Evolutionary conservation across 2,888 invertebrate genomes (phyloP).

Genomic region (Epsilonema sp.): DNA sequence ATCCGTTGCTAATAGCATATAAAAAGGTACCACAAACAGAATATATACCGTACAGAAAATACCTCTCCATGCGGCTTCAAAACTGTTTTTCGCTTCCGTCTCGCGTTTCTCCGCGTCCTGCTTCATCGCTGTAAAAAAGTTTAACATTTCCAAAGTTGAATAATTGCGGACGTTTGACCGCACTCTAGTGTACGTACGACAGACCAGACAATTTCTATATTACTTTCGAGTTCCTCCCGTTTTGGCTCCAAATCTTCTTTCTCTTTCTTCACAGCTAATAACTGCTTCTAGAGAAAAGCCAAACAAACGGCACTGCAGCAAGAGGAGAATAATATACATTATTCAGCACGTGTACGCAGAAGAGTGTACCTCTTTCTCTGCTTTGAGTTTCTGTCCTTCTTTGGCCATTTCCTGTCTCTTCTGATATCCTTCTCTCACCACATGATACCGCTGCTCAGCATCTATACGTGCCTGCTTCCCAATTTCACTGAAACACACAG

Average conservation of each 20-base stretch:
- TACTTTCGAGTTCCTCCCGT: conserved; percentile 5
- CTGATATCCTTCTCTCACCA: conserved; percentile 57
- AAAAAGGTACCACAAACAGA: no score
- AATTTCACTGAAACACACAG: conserved; percentile 40
- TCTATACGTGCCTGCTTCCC: conserved; percentile 33
- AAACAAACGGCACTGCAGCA: no score
- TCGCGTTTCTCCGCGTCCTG: conserved; percentile 54
- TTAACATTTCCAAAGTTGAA: no score
- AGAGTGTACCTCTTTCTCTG: conserved; percentile 14
- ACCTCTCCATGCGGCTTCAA: conserved; percentile 33
- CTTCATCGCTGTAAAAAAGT: conserved; percentile 23
- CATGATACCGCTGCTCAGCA: conserved; percentile 48
- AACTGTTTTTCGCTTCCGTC: conserved; percentile 42
- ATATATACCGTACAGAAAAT: no score
- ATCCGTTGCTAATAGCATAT: no score
- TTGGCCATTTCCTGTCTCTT: conserved; percentile 51
- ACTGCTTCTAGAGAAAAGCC: conserved; percentile 40
- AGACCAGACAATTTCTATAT: not conserved
- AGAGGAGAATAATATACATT: no score
- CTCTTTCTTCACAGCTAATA: conserved; percentile 49
- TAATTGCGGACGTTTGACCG: no score
- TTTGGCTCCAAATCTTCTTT: conserved; percentile 31
- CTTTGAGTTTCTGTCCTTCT: conserved; percentile 51
- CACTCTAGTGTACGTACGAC: no score
- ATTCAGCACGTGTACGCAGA: no score